These are phyloP conservation scores for Mercenaria mercenaria DNA, from an alignment of 1,140 invertebrate genomes.

Conservation along the genomic window DNA sequence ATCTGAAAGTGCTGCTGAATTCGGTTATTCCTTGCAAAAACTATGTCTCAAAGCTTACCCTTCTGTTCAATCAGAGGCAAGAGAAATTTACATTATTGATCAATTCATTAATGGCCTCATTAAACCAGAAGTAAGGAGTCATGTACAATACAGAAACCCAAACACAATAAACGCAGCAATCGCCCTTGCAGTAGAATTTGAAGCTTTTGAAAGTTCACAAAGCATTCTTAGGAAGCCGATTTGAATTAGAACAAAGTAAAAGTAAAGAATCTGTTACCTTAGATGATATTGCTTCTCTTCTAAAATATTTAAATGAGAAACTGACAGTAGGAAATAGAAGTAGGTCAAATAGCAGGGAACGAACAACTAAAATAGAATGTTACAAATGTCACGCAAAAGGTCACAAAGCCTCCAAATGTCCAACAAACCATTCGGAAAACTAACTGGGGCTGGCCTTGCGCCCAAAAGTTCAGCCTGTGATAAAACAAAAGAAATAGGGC, in stretches of 20 bases:
- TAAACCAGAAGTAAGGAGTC: slow-evolving; percentile 29
- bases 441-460: slow-evolving; percentile 25
- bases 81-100: slow-evolving; percentile 40
- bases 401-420: not conserved
- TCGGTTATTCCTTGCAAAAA: slow-evolving; percentile 53
- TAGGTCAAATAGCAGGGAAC: slow-evolving; percentile 13
- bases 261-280: not conserved
- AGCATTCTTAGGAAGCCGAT: slow-evolving; percentile 13
- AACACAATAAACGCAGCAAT: not conserved
- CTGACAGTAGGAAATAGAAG: not conserved
- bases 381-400: slow-evolving; percentile 29
- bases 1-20: slow-evolving; percentile 42
- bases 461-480: slow-evolving; percentile 28
- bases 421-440: not conserved
- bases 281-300: slow-evolving; percentile 11
- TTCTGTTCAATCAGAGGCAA: slow-evolving; percentile 13
- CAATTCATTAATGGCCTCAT: slow-evolving; percentile 28
- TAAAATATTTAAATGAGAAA: not conserved
- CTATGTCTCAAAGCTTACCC: slow-evolving; percentile 47
- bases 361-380: not conserved
- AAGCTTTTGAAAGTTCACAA: slow-evolving; percentile 39
- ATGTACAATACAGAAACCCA: slow-evolving; percentile 36
- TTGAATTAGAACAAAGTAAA: not conserved
- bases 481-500: not conserved
- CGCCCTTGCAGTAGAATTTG: slow-evolving; percentile 23